Base-by-base conservation (phyloP, 2,888 invertebrate genomes). In the Acrocera orbiculus region DNA sequence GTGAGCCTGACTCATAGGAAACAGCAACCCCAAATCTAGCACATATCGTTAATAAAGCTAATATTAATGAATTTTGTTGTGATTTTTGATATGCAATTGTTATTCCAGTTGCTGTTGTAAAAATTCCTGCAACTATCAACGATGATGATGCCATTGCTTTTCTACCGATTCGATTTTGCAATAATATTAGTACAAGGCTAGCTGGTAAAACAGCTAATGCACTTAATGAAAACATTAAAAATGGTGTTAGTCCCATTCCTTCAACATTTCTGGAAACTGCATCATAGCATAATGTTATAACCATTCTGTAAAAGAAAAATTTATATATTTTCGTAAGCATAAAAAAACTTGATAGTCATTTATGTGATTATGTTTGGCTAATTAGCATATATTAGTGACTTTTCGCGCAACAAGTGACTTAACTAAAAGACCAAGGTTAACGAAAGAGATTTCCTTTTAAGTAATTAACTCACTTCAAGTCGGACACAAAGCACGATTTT, bases 1-100 rank as follows among this genome's bases (percentile, higher is more conserved):
- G 73, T 4, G 68, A 65, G 4, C 67, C 68, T 3, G 72, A 70
- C 47, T 72, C 72, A 47, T 70, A 73, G 10, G 71, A 70, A 5
- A 70, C 63, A 15, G 69, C 69, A 4, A 73, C 67, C n/a, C 65
- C 65, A 35, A 73, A 62, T 27, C 73, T 58, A 2, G 69, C 66
- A 34, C 67, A 51, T 10, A 70, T 54, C 2, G 66, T 63, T 16
- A 71, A 47, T 13, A 49, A 41, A 5, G 65, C 54, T 11, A 66
- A 52, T 16, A 65, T 38, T 1, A 46, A 44, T 61, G 48, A 5
- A 58, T 60, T 43, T 37, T 41, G 40, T 20, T 27, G 32, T 22
- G 35, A 34, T 13, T 33, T 37, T 32, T 42, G 40, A 38, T 42
- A 43, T 16, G 41, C 53, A 38, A 59, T 49, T 10, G 66, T 48